A percentile compares a stretch with the other conserved stretches of the same genome.
phyloP scores from a whole-genome alignment of 2,113 vertebrate species.

The Aptenodytes forsteri region DNA sequence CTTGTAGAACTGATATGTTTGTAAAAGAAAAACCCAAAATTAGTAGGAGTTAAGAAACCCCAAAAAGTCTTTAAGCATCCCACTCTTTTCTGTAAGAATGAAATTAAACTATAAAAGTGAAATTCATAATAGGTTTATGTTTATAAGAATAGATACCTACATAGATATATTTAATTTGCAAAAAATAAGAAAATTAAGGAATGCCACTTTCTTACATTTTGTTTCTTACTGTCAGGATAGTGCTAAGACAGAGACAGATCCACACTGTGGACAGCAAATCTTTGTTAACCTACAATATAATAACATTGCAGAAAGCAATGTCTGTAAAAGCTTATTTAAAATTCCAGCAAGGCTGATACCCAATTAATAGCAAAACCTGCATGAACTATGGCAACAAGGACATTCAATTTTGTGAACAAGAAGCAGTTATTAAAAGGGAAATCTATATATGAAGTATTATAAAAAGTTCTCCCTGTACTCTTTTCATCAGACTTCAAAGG shows the following conservation, averaged over 20 bases:
- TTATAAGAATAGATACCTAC: no score
- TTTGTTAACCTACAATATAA: background rate
- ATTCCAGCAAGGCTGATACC: background rate
- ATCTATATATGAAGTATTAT: background rate
- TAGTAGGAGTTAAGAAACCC: background rate
- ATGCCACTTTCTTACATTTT: background rate
- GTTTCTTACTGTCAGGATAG: background rate
- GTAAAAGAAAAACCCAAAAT: background rate
- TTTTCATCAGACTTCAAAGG: constrained; percentile 46
- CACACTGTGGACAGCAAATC: background rate
- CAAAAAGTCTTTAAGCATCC: background rate
- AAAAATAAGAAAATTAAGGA: background rate
- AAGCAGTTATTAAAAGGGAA: constrained; percentile 18
- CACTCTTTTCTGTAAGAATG: background rate
- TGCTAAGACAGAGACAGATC: background rate
- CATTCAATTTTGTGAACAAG: background rate
- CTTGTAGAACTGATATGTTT: background rate
- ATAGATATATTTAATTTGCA: background rate
- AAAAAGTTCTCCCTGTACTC: background rate
- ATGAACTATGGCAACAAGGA: background rate
- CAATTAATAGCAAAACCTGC: background rate
- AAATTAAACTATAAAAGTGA: background rate
- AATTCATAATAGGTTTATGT: background rate
- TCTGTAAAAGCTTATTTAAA: background rate
- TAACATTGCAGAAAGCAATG: background rate